phyloP scores from a whole-genome alignment of 2,113 vertebrate genomes.

The Acrocephalus arundinaceus region DNA sequence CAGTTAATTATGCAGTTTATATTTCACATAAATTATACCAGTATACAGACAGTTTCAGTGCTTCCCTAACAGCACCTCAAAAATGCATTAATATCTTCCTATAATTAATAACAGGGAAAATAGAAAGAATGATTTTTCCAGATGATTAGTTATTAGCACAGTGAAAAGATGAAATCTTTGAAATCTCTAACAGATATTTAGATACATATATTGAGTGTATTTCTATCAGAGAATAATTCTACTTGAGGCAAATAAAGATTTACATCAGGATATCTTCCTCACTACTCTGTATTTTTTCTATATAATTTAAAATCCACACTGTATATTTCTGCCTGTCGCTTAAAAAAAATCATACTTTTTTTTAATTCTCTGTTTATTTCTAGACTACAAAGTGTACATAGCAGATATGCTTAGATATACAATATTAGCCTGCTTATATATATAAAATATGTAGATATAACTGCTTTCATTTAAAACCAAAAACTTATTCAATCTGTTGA shows the following conservation, averaged over 20 bases:
- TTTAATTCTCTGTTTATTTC: neutral
- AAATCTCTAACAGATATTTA: neutral
- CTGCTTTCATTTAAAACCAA: neutral
- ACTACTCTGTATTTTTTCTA: accelerated
- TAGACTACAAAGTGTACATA: neutral
- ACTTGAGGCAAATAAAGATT: neutral
- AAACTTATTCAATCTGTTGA: neutral
- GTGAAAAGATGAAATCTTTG: neutral
- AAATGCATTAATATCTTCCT: neutral
- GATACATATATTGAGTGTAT: neutral
- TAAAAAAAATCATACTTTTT: neutral
- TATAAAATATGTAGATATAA: neutral
- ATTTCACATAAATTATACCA: neutral
- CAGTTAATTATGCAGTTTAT: neutral
- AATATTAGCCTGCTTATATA: too few relatives aligned
- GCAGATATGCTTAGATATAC: too few relatives aligned
- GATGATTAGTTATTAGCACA: neutral
- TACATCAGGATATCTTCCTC: neutral
- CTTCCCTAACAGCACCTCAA: neutral
- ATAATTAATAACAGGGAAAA: neutral
- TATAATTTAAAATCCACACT: neutral
- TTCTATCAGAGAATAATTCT: neutral
- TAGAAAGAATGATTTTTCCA: neutral
- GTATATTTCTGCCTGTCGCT: neutral
- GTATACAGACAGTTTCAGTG: neutral